Evolutionary conservation across 2,888 invertebrate genomes (phyloP).

Genomic region (Piscicola geometra): DNA sequence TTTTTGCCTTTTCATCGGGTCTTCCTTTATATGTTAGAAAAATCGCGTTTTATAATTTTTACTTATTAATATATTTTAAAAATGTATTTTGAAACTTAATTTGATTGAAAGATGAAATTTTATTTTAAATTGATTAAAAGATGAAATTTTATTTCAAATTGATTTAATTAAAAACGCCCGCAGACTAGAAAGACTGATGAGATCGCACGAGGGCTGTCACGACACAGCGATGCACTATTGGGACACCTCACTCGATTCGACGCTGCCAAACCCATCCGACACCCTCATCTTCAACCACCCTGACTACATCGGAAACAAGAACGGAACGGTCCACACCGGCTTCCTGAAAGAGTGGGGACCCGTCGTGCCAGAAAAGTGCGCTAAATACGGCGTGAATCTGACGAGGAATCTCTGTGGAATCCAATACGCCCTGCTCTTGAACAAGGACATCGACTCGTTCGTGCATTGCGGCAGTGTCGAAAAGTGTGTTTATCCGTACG

Average conservation of each 20-base stretch:
- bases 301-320: constrained; percentile 22
- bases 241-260: constrained; percentile 17
- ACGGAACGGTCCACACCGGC: constrained; percentile 16
- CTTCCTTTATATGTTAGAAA: constrained; percentile 22
- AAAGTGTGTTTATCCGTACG: constrained; percentile 18
- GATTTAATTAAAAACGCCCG: no score
- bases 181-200: constrained; percentile 24
- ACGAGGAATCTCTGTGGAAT: constrained; percentile 8
- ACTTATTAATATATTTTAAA: no score
- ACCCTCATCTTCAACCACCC: constrained; percentile 25
- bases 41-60: no score
- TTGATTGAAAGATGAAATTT: no score
- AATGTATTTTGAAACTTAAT: no score
- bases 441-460: constrained; percentile 10
- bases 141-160: no score
- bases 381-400: constrained; percentile 9
- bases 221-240: constrained; percentile 14
- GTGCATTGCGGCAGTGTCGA: constrained; percentile 10
- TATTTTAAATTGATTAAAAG: no score
- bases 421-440: constrained; percentile 5
- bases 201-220: constrained; percentile 16
- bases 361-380: constrained; percentile 6
- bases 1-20: constrained; percentile 20
- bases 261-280: constrained; percentile 15
- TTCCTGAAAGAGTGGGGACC: constrained; percentile 5